A percentile compares a stretch with the other conserved stretches of the same genome.
Evolutionary conservation across 2,888 invertebrate species (phyloP).

Genomic region (Drosophila mettleri): DNA sequence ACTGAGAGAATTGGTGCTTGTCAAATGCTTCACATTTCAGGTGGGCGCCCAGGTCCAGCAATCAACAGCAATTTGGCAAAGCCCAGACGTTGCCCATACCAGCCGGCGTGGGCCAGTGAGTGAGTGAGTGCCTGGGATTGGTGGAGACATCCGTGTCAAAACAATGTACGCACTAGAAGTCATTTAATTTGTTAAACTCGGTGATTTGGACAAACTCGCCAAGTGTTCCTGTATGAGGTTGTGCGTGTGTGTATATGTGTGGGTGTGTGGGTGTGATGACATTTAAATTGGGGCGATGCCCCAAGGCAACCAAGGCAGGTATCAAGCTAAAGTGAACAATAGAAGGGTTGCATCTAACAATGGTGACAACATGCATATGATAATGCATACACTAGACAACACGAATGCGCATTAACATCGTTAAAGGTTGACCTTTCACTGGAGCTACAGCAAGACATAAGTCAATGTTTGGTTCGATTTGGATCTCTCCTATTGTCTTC

Average conservation of each 20-base stretch:
- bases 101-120: slow-evolving; percentile 1
- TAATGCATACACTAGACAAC: slow-evolving; percentile 51
- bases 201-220: slow-evolving; percentile 76
- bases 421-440: background rate
- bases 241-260: background rate
- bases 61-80: slow-evolving; percentile 76
- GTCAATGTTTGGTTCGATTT: background rate
- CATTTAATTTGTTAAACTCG: slow-evolving; percentile 85
- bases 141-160: slow-evolving; percentile 74
- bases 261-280: slow-evolving; percentile 4
- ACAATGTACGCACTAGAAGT: slow-evolving; percentile 83
- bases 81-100: slow-evolving; percentile 57
- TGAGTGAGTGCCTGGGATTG: slow-evolving; percentile 31
- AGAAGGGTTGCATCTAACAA: slow-evolving; percentile 43
- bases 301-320: slow-evolving; percentile 7
- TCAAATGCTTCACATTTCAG: slow-evolving; percentile 62
- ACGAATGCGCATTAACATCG: background rate
- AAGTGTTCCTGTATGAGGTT: slow-evolving; percentile 18
- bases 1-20: slow-evolving; percentile 28
- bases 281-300: slow-evolving; percentile 13
- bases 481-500: too few species aligned
- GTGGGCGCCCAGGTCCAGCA: slow-evolving; percentile 52
- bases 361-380: slow-evolving; percentile 60
- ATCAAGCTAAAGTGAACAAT: slow-evolving; percentile 19
- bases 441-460: background rate